These are phyloP conservation scores for Galerucella pusilla DNA, from an alignment of 2,888 invertebrate genomes.

Conservation along the genomic window DNA sequence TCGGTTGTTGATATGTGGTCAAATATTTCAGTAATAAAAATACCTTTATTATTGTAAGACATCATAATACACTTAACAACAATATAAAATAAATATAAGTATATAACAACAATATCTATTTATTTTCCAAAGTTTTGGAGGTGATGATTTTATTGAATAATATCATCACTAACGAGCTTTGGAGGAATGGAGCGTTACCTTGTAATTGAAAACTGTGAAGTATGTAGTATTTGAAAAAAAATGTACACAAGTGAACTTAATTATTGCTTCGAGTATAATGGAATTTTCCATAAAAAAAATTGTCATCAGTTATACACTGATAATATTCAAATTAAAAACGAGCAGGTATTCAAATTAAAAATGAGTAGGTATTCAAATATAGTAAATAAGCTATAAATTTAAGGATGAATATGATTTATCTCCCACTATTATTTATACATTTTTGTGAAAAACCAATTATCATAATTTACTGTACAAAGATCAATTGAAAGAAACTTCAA, in stretches of 20 bases:
- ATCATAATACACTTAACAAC: neutral
- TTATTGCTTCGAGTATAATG: too few species aligned
- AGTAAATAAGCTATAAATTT: too few species aligned
- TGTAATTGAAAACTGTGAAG: too few species aligned
- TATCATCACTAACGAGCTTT: slow-evolving; percentile 25
- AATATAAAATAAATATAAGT: neutral
- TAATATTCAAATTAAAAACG: too few species aligned
- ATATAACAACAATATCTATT: neutral
- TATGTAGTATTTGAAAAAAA: too few species aligned
- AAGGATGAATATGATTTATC: too few species aligned
- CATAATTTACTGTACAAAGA: neutral
- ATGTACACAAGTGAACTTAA: too few species aligned
- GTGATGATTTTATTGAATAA: slow-evolving; percentile 18
- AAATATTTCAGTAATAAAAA: neutral
- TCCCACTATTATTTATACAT: neutral
- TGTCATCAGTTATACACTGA: too few species aligned
- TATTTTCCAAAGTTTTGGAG: slow-evolving; percentile 30
- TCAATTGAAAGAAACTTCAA: neutral
- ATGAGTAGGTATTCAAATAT: too few species aligned
- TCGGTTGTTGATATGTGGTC: too few species aligned
- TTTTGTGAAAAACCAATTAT: neutral
- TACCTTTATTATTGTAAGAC: slow-evolving; percentile 9
- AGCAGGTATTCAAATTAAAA: too few species aligned
- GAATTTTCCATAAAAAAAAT: too few species aligned
- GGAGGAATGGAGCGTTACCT: neutral